These are phyloP conservation scores for Gymnothorax reevesii DNA, from an alignment of 2,797 vertebrate genomes.

Conservation along the genomic window DNA sequence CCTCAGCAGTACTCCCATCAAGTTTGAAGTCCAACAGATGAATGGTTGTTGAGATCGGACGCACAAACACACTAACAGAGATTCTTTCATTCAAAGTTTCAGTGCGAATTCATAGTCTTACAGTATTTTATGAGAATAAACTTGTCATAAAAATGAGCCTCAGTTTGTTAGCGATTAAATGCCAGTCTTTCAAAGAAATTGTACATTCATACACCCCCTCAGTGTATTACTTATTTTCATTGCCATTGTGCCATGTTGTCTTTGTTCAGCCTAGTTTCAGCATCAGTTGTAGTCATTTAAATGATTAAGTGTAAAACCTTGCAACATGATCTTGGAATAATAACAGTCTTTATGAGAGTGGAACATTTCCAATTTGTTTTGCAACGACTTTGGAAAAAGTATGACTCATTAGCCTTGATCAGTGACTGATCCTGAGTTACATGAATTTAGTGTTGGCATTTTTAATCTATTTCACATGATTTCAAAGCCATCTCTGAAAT, in stretches of 20 bases:
- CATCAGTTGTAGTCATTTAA: background rate
- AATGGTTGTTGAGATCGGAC: too few relatives aligned
- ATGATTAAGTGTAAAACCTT: background rate
- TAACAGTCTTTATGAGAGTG: background rate
- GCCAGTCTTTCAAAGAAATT: background rate
- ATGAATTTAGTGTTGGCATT: background rate
- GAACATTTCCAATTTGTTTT: background rate
- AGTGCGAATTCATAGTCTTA: background rate
- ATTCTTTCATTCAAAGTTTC: too few relatives aligned
- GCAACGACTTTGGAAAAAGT: background rate
- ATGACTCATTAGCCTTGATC: background rate
- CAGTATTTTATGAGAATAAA: background rate
- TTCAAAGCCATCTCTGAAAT: conserved; percentile 1
- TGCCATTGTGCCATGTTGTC: background rate
- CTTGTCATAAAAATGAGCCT: background rate
- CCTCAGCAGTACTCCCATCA: too few relatives aligned
- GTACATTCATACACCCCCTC: background rate
- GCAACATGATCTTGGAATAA: background rate
- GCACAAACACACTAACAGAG: too few relatives aligned
- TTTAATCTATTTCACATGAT: background rate
- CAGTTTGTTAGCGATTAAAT: background rate
- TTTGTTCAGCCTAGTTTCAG: conserved; percentile 6
- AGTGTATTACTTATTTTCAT: background rate
- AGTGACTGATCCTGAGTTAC: background rate
- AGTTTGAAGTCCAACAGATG: too few relatives aligned